These are phyloP conservation scores for Drosophila orena DNA, from an alignment of 1,140 invertebrate species.

Conservation along the genomic window DNA sequence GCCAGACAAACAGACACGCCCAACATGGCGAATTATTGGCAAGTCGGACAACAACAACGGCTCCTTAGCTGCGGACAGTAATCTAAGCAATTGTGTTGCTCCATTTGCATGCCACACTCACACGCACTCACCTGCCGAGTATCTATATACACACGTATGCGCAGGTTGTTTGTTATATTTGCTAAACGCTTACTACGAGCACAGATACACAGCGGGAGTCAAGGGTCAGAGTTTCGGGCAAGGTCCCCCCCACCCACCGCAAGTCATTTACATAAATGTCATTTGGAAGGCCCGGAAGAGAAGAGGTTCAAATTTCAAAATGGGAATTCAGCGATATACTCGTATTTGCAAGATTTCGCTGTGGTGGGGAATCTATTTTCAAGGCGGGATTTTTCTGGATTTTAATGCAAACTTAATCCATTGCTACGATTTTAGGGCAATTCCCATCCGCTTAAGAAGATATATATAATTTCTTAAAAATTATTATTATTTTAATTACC, in stretches of 20 bases:
- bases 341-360: not conserved
- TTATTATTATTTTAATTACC: too few relatives aligned
- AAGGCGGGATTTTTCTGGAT: too few relatives aligned
- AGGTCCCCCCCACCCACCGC: constrained; percentile 4
- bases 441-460: too few relatives aligned
- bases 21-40: constrained; percentile 35
- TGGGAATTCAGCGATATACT: not conserved
- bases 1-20: constrained; percentile 20
- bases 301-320: constrained; percentile 31
- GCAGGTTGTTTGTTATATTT: constrained; percentile 75
- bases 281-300: constrained; percentile 38
- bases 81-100: constrained; percentile 67
- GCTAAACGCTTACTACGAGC: constrained; percentile 64
- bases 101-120: constrained; percentile 48
- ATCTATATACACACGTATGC: constrained; percentile 35
- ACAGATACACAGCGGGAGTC: constrained; percentile 8
- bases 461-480: too few relatives aligned
- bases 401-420: too few relatives aligned
- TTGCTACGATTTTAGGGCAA: too few relatives aligned
- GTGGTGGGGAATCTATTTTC: not conserved
- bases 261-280: constrained; percentile 74
- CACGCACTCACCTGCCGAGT: constrained; percentile 19
- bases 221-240: constrained; percentile 8
- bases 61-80: constrained; percentile 40
- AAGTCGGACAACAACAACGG: constrained; percentile 27